phyloP scores from a whole-genome alignment of 2,888 invertebrate species.

The Callosobruchus maculatus region DNA sequence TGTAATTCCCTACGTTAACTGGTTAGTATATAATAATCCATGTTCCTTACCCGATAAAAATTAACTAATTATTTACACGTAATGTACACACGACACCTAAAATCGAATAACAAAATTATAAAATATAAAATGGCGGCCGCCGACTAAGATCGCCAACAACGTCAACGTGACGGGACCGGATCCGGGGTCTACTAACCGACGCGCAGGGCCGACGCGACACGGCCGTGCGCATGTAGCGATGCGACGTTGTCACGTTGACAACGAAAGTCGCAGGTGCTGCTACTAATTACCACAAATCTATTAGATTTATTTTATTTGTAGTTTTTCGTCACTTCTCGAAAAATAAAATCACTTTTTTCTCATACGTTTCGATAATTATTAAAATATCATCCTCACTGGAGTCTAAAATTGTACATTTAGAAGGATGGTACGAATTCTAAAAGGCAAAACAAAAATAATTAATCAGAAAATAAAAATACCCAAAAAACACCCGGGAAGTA shows the following conservation, averaged over 20 bases:
- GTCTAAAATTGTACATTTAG: no score
- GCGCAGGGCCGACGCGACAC: constrained; percentile 60
- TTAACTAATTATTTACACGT: constrained; percentile 27
- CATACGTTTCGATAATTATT: no score
- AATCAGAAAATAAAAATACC: no score
- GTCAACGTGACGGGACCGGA: constrained; percentile 55
- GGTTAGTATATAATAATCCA: neutral
- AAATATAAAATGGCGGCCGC: constrained; percentile 46
- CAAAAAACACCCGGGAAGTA: no score
- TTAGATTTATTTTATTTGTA: no score
- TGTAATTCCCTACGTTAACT: neutral
- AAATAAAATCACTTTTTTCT: no score
- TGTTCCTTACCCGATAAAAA: constrained; percentile 20
- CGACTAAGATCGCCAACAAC: constrained; percentile 45
- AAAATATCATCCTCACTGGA: no score
- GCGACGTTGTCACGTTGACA: constrained; percentile 11
- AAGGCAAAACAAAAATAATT: no score
- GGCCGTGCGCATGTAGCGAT: constrained; percentile 32
- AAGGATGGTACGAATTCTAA: no score
- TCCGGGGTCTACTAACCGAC: constrained; percentile 70
- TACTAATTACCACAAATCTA: neutral
- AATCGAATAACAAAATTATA: constrained; percentile 37
- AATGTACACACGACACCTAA: constrained; percentile 34
- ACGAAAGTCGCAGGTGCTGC: neutral
- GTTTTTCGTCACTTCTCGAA: no score